These are phyloP conservation scores for Trichopoda pennipes DNA, from an alignment of 2,888 invertebrate genomes.

Conservation along the genomic window DNA sequence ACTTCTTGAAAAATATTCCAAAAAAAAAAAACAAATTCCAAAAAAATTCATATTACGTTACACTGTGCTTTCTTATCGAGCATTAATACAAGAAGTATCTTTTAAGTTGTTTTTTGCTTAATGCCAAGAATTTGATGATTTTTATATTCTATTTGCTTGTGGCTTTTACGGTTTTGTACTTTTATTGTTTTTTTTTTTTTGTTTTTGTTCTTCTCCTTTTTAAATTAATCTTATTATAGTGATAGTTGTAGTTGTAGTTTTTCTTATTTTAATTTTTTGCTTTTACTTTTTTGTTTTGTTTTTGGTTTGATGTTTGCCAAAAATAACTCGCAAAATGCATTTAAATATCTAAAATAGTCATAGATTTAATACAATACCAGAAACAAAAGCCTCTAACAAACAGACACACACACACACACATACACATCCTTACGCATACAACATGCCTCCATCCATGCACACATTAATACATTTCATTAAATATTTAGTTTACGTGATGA, in stretches of 20 bases:
- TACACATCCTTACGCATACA: neutral
- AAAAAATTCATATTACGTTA: neutral
- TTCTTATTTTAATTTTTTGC: conserved; percentile 6
- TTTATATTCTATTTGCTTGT: conserved; percentile 46
- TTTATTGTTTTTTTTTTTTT: conserved; percentile 33
- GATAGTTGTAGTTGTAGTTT: conserved; percentile 23
- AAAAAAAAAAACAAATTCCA: no score
- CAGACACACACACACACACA: neutral
- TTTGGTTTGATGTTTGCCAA: conserved; percentile 66
- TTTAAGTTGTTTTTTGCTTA: conserved; percentile 55
- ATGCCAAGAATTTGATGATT: conserved; percentile 64
- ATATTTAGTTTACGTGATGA: conserved; percentile 63
- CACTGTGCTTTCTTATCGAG: conserved; percentile 44
- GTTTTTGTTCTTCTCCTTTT: conserved; percentile 26
- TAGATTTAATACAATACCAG: conserved; percentile 31
- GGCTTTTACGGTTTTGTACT: conserved; percentile 53
- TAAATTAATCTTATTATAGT: conserved; percentile 48
- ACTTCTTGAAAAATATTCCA: no score
- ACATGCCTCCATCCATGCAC: conserved; percentile 3
- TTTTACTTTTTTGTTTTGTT: conserved; percentile 23
- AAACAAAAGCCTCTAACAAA: neutral
- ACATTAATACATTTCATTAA: conserved; percentile 57
- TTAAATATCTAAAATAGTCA: conserved; percentile 64
- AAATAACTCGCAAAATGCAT: conserved; percentile 67
- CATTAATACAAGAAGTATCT: conserved; percentile 36